Evolutionary conservation across 1,140 invertebrate species (phyloP).

Genomic region (Pteromalus puparum): DNA sequence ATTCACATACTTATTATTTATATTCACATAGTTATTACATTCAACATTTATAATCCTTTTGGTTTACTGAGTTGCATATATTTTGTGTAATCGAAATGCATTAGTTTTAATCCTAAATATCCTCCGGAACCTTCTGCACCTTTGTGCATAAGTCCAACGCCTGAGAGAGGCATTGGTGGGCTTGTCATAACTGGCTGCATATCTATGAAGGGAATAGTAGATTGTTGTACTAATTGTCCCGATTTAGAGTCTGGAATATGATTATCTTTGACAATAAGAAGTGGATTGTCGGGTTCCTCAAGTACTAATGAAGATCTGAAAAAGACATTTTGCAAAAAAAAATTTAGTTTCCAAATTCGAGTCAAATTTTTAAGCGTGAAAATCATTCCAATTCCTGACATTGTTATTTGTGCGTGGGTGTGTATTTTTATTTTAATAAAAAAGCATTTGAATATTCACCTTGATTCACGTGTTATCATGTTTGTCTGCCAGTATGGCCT

Average conservation of each 20-base stretch:
- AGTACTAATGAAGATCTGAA: too few species aligned
- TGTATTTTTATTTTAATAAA: too few species aligned
- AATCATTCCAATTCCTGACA: too few species aligned
- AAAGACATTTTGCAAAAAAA: too few species aligned
- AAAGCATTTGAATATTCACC: neutral
- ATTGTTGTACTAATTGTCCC: neutral
- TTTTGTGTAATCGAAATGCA: neutral
- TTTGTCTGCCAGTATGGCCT: neutral
- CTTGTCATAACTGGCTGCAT: neutral
- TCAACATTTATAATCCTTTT: neutral
- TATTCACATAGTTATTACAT: too few species aligned
- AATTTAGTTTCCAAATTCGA: too few species aligned
- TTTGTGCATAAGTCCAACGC: neutral
- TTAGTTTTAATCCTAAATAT: neutral
- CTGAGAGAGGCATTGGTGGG: neutral
- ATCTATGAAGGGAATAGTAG: neutral
- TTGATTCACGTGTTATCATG: neutral
- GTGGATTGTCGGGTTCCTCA: too few species aligned
- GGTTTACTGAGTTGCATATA: neutral
- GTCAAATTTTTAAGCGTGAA: too few species aligned
- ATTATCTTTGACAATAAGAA: too few species aligned
- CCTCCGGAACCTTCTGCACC: neutral
- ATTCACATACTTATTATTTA: neutral
- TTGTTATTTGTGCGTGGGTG: too few species aligned
- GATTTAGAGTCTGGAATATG: neutral